These are phyloP conservation scores for Heteronetta atricapilla DNA, from an alignment of 2,113 vertebrate species.

Conservation along the genomic window DNA sequence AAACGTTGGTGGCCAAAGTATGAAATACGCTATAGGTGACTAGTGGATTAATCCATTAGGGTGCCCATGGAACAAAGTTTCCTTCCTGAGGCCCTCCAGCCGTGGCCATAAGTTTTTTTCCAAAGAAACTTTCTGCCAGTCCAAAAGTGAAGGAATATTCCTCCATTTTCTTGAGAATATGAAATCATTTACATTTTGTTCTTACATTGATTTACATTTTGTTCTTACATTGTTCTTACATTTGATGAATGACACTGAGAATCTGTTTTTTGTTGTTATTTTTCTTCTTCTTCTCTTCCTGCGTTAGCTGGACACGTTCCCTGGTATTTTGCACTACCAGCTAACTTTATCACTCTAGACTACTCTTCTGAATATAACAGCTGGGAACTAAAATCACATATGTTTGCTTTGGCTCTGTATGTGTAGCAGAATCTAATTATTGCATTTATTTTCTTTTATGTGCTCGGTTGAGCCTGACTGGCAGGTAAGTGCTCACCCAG, in stretches of 20 bases:
- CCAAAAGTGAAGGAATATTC: background rate
- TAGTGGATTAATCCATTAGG: background rate
- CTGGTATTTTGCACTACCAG: background rate
- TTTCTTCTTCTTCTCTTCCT: background rate
- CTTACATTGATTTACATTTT: background rate
- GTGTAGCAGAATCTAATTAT: background rate
- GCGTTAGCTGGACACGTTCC: background rate
- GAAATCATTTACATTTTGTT: background rate
- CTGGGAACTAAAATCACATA: background rate
- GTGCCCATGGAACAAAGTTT: background rate
- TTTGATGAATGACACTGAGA: background rate
- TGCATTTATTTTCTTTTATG: background rate
- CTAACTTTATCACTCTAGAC: background rate
- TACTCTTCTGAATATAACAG: background rate
- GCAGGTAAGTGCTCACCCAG: background rate
- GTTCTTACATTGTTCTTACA: too few relatives aligned
- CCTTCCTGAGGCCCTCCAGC: background rate
- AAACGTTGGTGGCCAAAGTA: background rate
- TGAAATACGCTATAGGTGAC: background rate
- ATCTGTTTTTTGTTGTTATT: background rate
- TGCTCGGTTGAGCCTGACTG: background rate
- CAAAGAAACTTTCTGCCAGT: background rate
- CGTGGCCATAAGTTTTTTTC: background rate
- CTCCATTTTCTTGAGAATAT: background rate
- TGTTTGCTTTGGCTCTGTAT: background rate